phyloP scores from a whole-genome alignment of 2,888 invertebrate genomes.

The Meta bourneti region DNA sequence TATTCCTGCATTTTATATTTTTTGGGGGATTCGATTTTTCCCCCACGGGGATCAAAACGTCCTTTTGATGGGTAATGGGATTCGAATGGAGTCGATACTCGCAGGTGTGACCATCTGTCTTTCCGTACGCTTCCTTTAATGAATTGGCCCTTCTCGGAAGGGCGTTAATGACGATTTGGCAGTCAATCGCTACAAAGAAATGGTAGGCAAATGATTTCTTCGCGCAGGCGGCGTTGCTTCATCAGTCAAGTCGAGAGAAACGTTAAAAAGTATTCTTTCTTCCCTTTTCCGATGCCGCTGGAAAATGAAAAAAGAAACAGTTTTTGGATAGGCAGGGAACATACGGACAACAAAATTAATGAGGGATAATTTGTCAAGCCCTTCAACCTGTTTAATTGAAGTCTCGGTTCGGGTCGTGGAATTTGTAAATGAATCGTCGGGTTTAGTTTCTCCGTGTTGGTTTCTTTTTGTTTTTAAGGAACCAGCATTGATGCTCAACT shows the following conservation, averaged over 20 bases:
- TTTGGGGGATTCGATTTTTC: background rate
- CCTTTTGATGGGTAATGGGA: conserved; percentile 55
- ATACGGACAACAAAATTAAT: conserved; percentile 28
- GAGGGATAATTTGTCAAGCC: conserved; percentile 46
- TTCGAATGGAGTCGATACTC: conserved; percentile 44
- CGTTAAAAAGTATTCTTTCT: background rate
- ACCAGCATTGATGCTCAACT: background rate
- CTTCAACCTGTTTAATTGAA: conserved; percentile 36
- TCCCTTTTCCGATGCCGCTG: background rate
- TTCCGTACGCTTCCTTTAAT: conserved; percentile 33
- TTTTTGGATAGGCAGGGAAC: background rate
- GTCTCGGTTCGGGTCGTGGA: background rate
- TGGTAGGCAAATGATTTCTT: conserved; percentile 47
- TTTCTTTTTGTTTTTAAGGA: background rate
- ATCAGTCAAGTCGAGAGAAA: conserved; percentile 30
- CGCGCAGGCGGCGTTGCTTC: conserved; percentile 2
- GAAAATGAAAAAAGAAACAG: conserved; percentile 13
- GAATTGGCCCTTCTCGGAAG: conserved; percentile 39
- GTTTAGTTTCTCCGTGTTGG: background rate
- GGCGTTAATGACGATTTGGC: conserved; percentile 59
- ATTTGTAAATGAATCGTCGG: conserved; percentile 20
- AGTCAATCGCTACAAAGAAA: conserved; percentile 54
- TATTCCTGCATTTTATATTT: conserved; percentile 15
- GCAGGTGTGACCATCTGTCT: conserved; percentile 62
- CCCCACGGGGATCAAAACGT: background rate